These are phyloP conservation scores for Caenorhabditis sp. DNA, from an alignment of 2,888 invertebrate genomes.

Conservation along the genomic window DNA sequence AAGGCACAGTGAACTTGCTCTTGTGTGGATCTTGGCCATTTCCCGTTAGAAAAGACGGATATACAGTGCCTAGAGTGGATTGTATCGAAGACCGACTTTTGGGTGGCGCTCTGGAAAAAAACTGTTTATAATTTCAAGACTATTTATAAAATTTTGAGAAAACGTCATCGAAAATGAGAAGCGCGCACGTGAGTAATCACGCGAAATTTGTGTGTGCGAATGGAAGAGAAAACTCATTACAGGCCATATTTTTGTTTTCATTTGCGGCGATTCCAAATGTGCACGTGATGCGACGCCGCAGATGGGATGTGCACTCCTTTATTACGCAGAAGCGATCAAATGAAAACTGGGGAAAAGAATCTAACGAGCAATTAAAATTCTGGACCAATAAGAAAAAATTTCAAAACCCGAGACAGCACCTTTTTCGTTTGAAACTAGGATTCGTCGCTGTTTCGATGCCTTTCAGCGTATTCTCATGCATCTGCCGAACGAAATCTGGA, in stretches of 20 bases:
- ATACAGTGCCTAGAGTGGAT: constrained; percentile 26
- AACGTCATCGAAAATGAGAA: background rate
- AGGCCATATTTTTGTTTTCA: constrained; percentile 10
- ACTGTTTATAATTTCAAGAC: too few relatives aligned
- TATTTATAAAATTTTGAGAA: background rate
- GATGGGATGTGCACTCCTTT: background rate
- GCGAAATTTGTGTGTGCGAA: background rate
- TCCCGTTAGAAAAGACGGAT: constrained; percentile 52
- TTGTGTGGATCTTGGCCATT: constrained; percentile 51
- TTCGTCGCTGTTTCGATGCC: constrained; percentile 49
- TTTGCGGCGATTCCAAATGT: background rate
- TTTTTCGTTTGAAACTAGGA: constrained; percentile 38
- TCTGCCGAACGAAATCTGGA: constrained; percentile 50
- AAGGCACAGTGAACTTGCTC: constrained; percentile 38
- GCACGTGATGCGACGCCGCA: background rate
- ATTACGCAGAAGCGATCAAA: background rate
- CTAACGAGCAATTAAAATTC: too few relatives aligned
- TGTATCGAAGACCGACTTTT: constrained; percentile 29
- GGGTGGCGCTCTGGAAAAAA: constrained; percentile 28
- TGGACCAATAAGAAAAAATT: too few relatives aligned
- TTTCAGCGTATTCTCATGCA: constrained; percentile 56
- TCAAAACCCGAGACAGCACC: constrained; percentile 7
- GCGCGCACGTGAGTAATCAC: constrained; percentile 4
- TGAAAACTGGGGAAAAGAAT: background rate
- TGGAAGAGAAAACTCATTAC: constrained; percentile 12